These are phyloP conservation scores for Ginglymostoma cirratum DNA, from an alignment of 2,113 vertebrate genomes.

Conservation along the genomic window DNA sequence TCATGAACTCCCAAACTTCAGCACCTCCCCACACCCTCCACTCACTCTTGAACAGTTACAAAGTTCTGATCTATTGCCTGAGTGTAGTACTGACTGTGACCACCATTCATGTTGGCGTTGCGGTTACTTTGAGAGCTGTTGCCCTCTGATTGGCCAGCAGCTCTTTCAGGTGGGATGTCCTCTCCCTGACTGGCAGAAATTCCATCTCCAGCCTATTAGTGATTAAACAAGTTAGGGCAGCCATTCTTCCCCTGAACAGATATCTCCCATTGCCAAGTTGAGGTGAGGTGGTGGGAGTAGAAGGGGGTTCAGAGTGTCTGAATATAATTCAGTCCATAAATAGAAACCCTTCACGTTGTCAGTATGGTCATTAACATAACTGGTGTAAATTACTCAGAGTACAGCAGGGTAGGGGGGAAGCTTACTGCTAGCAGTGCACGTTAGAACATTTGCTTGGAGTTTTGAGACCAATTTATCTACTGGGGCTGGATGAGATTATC, in stretches of 20 bases:
- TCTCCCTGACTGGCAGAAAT: not conserved
- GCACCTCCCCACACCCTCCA: not conserved
- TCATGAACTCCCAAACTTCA: too few relatives aligned
- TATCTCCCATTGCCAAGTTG: not conserved
- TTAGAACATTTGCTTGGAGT: not conserved
- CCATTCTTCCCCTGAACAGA: not conserved
- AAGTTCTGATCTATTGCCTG: not conserved
- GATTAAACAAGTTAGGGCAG: not conserved
- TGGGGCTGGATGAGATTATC: not conserved
- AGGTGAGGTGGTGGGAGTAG: too few relatives aligned
- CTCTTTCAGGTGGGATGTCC: not conserved
- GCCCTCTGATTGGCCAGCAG: not conserved
- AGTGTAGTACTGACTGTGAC: not conserved
- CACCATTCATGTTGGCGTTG: not conserved
- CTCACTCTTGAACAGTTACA: not conserved
- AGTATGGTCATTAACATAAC: not conserved
- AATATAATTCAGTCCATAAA: not conserved
- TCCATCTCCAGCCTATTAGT: not conserved
- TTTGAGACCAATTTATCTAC: too few relatives aligned
- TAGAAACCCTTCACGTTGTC: not conserved
- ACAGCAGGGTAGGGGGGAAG: not conserved
- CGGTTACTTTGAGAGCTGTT: not conserved
- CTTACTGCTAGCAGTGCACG: not conserved
- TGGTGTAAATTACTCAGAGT: not conserved
- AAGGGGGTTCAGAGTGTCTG: too few relatives aligned